Evolutionary conservation across 2,113 vertebrate genomes (phyloP).

Genomic region (Poicephalus gulielmi): DNA sequence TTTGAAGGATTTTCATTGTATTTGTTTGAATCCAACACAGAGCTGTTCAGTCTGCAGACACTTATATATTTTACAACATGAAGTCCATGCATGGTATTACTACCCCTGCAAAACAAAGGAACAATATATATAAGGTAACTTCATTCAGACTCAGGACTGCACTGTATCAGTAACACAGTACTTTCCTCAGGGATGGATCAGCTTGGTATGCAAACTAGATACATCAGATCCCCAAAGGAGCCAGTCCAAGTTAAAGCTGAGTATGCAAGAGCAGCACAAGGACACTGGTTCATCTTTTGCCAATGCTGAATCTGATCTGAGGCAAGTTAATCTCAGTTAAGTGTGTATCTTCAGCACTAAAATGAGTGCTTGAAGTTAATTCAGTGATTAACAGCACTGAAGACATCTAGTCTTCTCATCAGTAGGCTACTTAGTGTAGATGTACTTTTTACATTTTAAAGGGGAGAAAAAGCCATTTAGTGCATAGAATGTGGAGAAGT

Average conservation of each 20-base stretch:
- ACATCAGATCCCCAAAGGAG: not conserved
- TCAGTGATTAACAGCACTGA: not conserved
- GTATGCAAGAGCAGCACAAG: not conserved
- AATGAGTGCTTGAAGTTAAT: conserved; percentile 10
- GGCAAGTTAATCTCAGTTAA: not conserved
- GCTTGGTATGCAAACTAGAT: not conserved
- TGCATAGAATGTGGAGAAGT: not conserved
- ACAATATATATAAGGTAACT: not conserved
- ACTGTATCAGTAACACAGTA: not conserved
- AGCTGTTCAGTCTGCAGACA: not conserved
- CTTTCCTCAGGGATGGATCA: not conserved
- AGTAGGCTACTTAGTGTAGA: not conserved
- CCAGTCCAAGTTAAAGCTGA: not conserved
- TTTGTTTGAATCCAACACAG: not conserved
- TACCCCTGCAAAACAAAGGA: not conserved
- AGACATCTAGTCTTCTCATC: not conserved
- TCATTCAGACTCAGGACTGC: not conserved
- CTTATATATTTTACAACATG: not conserved
- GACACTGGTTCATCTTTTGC: not conserved
- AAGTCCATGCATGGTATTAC: not conserved
- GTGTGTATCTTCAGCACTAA: not conserved
- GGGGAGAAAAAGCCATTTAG: not conserved
- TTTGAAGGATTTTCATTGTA: not conserved
- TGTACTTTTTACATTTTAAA: not conserved
- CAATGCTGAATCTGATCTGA: not conserved